These are phyloP conservation scores for Chlamydotis undulata DNA, from an alignment of 2,113 vertebrate genomes.

Conservation along the genomic window DNA sequence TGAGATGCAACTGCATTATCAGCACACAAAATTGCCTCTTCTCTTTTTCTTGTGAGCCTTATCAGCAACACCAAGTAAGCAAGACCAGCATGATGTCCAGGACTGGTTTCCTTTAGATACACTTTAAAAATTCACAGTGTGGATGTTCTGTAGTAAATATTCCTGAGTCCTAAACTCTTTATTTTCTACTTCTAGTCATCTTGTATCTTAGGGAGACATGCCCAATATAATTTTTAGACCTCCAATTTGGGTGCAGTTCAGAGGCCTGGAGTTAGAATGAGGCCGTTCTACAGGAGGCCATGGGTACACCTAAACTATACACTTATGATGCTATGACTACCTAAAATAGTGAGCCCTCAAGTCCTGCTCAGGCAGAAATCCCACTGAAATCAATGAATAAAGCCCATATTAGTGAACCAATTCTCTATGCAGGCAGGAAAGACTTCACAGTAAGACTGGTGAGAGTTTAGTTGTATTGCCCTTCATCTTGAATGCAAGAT, in stretches of 20 bases:
- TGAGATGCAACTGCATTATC: neutral
- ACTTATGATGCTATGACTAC: fast-evolving
- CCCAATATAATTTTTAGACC: neutral
- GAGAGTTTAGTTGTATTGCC: neutral
- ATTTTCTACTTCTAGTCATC: neutral
- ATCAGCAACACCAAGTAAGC: neutral
- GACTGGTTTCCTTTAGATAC: neutral
- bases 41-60: neutral
- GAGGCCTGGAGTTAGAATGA: neutral
- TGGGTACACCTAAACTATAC: neutral
- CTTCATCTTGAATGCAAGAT: neutral
- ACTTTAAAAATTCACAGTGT: neutral
- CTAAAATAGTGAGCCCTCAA: neutral
- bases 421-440: neutral
- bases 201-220: neutral
- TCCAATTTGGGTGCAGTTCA: neutral
- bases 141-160: neutral
- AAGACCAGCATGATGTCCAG: neutral
- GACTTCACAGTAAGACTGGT: neutral
- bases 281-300: neutral
- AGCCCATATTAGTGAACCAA: neutral
- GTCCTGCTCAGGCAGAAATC: neutral
- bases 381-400: neutral
- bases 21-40: neutral
- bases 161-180: neutral